Base-by-base conservation (phyloP, 2,888 invertebrate genomes). In the Diarsia dahlii region DNA sequence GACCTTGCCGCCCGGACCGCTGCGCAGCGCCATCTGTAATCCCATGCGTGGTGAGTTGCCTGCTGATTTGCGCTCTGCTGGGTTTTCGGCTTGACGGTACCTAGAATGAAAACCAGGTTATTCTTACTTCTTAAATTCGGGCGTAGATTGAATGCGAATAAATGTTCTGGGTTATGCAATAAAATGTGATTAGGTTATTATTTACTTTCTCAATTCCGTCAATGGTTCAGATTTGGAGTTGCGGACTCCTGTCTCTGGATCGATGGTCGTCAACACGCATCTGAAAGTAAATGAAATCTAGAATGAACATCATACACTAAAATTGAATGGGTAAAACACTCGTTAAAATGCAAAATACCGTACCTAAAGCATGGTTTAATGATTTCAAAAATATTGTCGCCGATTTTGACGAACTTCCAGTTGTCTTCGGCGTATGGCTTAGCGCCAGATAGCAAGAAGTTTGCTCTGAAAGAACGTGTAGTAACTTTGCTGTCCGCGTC, bases 401-500 rank as follows among this genome's bases (percentile, higher is more conserved):
- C 98, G 72, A 98, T 97, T 91, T 97, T 97, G 8, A 98, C 91
- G 95, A 97, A 98, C 73, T 97, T 97, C 98, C 98, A 98, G 10
- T 95, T 92, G 87, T 98, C 98, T 92, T 98, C 98, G 3, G 97
- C 97, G 87, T 97, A 97, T 0, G 98, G 92, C 65, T 93, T 87
- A 2, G 97, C 95, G 0, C 97, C 97, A 74, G 97, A 95, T 4
- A 98, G 92, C 10, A 98, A 95, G 87, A 98, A 98, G 92, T 98
- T 98, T 0, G 97, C 97, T 64, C 98, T 96, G 91, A 98, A 98
- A 81, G 97, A 96, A 15, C 95, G 93, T n/a, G 88, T 85, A 0
- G 93, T 86, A 0, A 98, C 97, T 9, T 96, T 93, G 18, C 81
- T 72, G 54, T 95, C 94, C 0, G 95, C 91, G 52, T 46, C 45